A percentile compares a stretch with the other conserved stretches of the same genome.
Evolutionary conservation across 2,113 vertebrate genomes (phyloP).

Genomic region (Notarius lentiginosus): DNA sequence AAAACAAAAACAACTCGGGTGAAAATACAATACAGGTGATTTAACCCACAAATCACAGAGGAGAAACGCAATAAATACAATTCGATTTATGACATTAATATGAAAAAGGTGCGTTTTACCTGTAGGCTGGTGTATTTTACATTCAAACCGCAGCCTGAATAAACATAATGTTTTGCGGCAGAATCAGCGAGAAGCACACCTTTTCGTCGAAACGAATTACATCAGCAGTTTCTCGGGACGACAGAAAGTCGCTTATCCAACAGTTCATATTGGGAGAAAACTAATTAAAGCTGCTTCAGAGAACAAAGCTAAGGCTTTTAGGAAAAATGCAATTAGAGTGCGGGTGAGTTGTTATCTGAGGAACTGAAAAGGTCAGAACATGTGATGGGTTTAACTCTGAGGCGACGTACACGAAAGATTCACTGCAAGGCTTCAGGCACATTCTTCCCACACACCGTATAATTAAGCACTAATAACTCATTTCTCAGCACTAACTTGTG

Average conservation of each 20-base stretch:
- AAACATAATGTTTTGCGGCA: neutral
- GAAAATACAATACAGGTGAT: neutral
- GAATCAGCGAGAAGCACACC: neutral
- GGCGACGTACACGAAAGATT: slow-evolving; percentile 2
- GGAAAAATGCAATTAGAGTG: slow-evolving; percentile 41
- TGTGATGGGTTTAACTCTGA: slow-evolving; percentile 33
- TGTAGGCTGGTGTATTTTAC: slow-evolving; percentile 13
- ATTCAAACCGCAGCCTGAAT: slow-evolving; percentile 16
- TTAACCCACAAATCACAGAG: slow-evolving; percentile 3
- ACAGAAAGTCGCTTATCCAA: slow-evolving; percentile 45
- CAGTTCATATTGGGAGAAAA: slow-evolving; percentile 38
- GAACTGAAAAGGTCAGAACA: slow-evolving; percentile 48
- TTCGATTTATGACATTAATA: slow-evolving; percentile 21
- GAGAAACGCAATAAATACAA: neutral
- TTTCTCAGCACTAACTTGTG: neutral
- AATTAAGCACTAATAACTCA: slow-evolving; percentile 20
- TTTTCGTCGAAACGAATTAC: slow-evolving; percentile 34
- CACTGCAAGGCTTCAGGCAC: neutral
- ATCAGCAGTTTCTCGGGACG: slow-evolving; percentile 19
- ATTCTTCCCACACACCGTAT: neutral
- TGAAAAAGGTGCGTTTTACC: neutral
- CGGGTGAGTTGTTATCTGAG: slow-evolving; percentile 37
- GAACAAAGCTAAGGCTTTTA: slow-evolving; percentile 34
- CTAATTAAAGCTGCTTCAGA: slow-evolving; percentile 45
- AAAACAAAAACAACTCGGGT: neutral